A percentile compares a stretch with the other conserved stretches of the same genome.
Conservation (phyloP, 2,113 vertebrate genomes). For the Glaucidium brasilianum region DNA sequence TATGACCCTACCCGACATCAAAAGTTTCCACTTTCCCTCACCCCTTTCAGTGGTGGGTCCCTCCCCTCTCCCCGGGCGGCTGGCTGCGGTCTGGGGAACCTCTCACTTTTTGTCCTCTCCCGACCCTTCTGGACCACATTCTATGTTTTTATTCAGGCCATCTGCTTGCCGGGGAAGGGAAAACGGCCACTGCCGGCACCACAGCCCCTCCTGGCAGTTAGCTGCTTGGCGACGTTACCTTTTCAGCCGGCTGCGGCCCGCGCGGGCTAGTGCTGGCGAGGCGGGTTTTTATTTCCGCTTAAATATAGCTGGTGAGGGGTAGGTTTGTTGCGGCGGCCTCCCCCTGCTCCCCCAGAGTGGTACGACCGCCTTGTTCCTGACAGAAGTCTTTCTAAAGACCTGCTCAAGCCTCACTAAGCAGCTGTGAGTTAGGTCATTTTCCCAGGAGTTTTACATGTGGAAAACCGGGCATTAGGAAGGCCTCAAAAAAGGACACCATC, state of each 20-base stretch:
- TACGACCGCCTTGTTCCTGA: conserved; percentile 77
- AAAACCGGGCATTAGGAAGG: conserved; percentile 97
- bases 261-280: neutral
- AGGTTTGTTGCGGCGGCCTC: conserved; percentile 63
- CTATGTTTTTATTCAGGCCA: conserved; percentile 89
- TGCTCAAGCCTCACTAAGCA: conserved; percentile 99
- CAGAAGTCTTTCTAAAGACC: conserved; percentile 95
- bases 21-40: conserved; percentile 68
- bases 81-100: conserved; percentile 85
- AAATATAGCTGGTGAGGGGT: conserved; percentile 65
- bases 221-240: neutral
- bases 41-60: conserved; percentile 69
- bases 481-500: conserved; percentile 98
- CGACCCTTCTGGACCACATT: conserved; percentile 88
- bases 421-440: conserved; percentile 99
- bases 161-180: conserved; percentile 84
- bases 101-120: conserved; percentile 91
- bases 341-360: conserved; percentile 71
- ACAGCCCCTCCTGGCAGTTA: neutral
- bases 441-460: conserved; percentile 97
- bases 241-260: neutral
- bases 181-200: neutral
- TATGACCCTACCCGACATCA: conserved; percentile 62
- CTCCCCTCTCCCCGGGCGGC: conserved; percentile 81
- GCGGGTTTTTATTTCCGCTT: conserved; percentile 46